Percentiles rank a stretch among this genome's conserved stretches.
phyloP scores from a whole-genome alignment of 2,888 invertebrate species.

The Kuschelorhynchus macadamiae region DNA sequence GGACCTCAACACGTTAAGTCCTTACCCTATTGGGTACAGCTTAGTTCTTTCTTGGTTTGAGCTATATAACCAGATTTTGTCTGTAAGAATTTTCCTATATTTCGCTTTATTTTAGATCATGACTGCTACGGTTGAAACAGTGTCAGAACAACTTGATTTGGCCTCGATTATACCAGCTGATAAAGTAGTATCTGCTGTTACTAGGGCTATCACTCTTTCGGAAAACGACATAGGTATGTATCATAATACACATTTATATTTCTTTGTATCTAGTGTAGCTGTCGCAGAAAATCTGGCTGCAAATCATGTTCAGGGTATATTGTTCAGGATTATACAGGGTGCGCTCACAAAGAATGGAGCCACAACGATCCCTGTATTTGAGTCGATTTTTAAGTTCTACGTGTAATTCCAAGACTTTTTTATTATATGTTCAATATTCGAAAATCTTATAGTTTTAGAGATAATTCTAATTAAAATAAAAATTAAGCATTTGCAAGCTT shows the following conservation, averaged over 20 bases:
- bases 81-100: slow-evolving; percentile 22
- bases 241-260: slow-evolving; percentile 1
- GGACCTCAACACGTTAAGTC: slow-evolving; percentile 44
- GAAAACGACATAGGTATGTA: slow-evolving; percentile 87
- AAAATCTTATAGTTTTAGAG: no score
- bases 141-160: slow-evolving; percentile 91
- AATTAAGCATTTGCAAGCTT: no score
- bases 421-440: no score
- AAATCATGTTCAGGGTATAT: no score
- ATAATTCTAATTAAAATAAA: no score
- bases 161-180: slow-evolving; percentile 84
- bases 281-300: no score
- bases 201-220: slow-evolving; percentile 88
- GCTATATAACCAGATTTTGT: slow-evolving; percentile 24
- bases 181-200: slow-evolving; percentile 82
- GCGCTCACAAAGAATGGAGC: no score
- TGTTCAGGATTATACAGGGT: no score
- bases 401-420: no score
- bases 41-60: slow-evolving; percentile 47
- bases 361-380: no score
- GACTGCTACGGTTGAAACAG: slow-evolving; percentile 96
- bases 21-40: slow-evolving; percentile 50
- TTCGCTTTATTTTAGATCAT: slow-evolving; percentile 78
- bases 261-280: slow-evolving; percentile 47
- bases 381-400: no score